Conservation (phyloP, 2,113 vertebrate species). For the Oncorhynchus tshawytscha region DNA sequence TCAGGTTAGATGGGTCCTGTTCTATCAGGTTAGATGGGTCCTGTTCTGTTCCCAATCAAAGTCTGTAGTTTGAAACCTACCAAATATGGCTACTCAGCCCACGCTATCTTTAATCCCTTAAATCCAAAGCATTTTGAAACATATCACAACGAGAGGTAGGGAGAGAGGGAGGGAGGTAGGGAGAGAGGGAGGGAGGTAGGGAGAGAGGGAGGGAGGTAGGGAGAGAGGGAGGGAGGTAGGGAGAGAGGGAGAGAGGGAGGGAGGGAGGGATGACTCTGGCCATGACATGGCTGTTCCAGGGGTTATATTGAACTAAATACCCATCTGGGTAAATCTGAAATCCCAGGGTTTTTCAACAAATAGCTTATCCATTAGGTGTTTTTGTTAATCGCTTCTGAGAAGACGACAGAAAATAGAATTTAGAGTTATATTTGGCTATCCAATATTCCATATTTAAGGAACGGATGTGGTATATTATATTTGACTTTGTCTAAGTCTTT, state of each 20-base stretch:
- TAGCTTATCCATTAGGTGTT: constrained; percentile 46
- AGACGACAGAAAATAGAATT: constrained; percentile 16
- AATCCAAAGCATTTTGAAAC: constrained; percentile 70
- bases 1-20: too few relatives aligned
- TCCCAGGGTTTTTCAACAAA: constrained; percentile 54
- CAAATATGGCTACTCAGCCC: constrained; percentile 63
- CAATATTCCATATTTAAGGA: background rate
- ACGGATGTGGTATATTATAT: background rate
- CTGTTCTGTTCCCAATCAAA: constrained; percentile 40
- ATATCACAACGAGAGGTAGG: constrained; percentile 55
- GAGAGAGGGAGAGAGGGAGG: background rate
- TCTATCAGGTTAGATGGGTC: too few relatives aligned
- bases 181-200: constrained; percentile 24
- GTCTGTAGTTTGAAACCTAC: constrained; percentile 33
- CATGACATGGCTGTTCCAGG: constrained; percentile 56
- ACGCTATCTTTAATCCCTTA: constrained; percentile 64
- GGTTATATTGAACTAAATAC: constrained; percentile 67
- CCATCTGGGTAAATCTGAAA: constrained; percentile 69
- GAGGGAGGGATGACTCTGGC: constrained; percentile 12
- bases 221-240: constrained; percentile 23
- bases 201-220: background rate
- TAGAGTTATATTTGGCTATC: background rate
- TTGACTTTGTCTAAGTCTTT: too few relatives aligned
- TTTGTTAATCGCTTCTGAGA: constrained; percentile 43
- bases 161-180: background rate